Conservation (phyloP, 1,140 invertebrate species). For the Portunus trituberculatus region DNA sequence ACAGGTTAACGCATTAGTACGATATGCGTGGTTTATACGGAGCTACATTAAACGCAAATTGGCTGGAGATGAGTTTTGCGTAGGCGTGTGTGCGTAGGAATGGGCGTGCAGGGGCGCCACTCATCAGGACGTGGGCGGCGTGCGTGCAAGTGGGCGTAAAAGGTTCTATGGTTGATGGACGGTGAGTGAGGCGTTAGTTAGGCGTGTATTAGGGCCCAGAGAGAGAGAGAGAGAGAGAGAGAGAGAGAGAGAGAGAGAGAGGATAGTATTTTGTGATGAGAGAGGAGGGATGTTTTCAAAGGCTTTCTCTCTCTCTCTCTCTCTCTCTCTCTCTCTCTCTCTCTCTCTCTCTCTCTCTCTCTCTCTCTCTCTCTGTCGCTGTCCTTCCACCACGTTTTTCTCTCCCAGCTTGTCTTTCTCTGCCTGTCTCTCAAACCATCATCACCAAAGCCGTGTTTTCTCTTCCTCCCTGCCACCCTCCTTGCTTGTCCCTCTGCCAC, state of each 20-base stretch:
- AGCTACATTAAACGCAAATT: slow-evolving; percentile 1
- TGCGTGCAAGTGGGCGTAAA: too few relatives aligned
- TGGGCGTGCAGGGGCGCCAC: neutral
- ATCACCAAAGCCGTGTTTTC: too few relatives aligned
- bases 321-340: too few relatives aligned
- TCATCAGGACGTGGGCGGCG: too few relatives aligned
- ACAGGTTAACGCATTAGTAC: neutral
- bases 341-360: too few relatives aligned
- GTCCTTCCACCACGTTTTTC: too few relatives aligned
- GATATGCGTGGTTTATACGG: neutral
- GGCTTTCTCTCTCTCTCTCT: neutral
- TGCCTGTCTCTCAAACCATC: too few relatives aligned
- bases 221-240: neutral
- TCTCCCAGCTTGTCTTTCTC: too few relatives aligned
- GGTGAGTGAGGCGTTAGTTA: neutral
- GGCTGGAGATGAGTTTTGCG: slow-evolving; percentile 9
- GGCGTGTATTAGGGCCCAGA: neutral
- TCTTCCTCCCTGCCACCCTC: too few relatives aligned
- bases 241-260: neutral
- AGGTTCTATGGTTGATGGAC: neutral
- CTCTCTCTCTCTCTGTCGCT: too few relatives aligned
- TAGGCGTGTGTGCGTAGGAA: neutral
- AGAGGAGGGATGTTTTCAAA: neutral
- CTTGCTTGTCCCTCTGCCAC: too few relatives aligned
- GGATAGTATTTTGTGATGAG: neutral